These are phyloP conservation scores for Drosophila cognata DNA, from an alignment of 2,888 invertebrate species.

Conservation along the genomic window DNA sequence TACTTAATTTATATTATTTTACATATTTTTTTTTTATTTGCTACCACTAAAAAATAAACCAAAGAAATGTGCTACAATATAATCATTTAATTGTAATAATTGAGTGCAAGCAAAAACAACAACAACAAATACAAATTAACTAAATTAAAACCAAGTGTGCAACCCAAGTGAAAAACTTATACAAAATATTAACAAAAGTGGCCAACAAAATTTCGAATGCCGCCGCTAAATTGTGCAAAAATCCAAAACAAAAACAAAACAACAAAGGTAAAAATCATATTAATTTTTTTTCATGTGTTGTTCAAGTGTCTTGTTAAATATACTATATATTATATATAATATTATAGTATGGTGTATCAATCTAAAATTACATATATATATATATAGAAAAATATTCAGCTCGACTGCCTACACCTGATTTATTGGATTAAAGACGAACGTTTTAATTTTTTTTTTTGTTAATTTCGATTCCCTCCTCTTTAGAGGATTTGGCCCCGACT, in stretches of 20 bases:
- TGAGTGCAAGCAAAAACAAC: slow-evolving; percentile 37
- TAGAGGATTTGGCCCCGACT: slow-evolving; percentile 1
- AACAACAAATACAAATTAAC: slow-evolving; percentile 9
- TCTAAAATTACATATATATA: neutral
- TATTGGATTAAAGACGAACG: slow-evolving; percentile 33
- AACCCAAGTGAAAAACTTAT: slow-evolving; percentile 39
- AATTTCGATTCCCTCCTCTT: neutral
- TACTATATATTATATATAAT: slow-evolving; percentile 14
- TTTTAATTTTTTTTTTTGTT: neutral
- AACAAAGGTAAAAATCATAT: slow-evolving; percentile 12
- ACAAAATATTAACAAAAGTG: slow-evolving; percentile 20
- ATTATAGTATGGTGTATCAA: slow-evolving; percentile 1
- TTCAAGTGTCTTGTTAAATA: slow-evolving; percentile 30
- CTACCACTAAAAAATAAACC: slow-evolving; percentile 35
- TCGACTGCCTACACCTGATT: slow-evolving; percentile 1
- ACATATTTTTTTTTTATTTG: slow-evolving; percentile 38
- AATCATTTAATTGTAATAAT: slow-evolving; percentile 25
- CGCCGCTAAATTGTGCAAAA: slow-evolving; percentile 66
- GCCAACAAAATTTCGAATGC: slow-evolving; percentile 61
- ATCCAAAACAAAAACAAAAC: slow-evolving; percentile 52
- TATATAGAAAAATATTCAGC: neutral
- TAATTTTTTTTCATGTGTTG: slow-evolving; percentile 45
- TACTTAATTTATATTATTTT: slow-evolving; percentile 34
- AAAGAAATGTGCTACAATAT: slow-evolving; percentile 55
- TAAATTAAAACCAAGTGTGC: slow-evolving; percentile 12